These are phyloP conservation scores for Galemys pyrenaicus DNA, from an alignment of 2,113 vertebrate species.

Conservation along the genomic window DNA sequence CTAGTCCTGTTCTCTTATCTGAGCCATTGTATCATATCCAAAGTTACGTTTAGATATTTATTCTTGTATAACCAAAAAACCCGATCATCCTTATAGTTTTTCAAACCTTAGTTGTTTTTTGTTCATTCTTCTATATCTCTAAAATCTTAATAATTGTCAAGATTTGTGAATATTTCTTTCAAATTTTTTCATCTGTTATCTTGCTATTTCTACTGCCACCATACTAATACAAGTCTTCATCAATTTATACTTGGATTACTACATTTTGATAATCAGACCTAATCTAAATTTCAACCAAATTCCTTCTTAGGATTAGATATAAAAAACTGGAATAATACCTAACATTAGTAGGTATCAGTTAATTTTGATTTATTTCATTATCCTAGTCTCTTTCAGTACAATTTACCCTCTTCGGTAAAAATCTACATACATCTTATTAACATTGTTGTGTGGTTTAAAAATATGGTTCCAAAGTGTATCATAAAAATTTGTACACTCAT, in stretches of 20 bases:
- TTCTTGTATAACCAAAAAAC: constrained; percentile 19
- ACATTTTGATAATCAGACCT: constrained; percentile 12
- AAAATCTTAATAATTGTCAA: constrained; percentile 29
- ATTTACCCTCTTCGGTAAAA: constrained; percentile 9
- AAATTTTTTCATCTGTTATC: not conserved
- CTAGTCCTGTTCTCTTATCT: not conserved
- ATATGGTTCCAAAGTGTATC: no score
- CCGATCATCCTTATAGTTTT: not conserved
- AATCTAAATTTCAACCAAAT: constrained; percentile 10
- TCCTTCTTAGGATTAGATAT: not conserved
- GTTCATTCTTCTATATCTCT: not conserved
- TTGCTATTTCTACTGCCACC: not conserved
- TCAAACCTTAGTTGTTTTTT: constrained; percentile 22
- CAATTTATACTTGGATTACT: not conserved
- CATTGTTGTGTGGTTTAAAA: no score
- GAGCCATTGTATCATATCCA: constrained; percentile 8
- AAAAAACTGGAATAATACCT: constrained; percentile 12
- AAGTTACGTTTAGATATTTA: not conserved
- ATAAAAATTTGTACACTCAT: not conserved
- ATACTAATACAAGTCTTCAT: not conserved
- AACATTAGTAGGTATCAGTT: not conserved
- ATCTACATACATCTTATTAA: not conserved
- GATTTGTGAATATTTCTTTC: not conserved
- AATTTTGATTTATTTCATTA: constrained; percentile 24
- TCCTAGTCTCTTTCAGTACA: not conserved